Percentiles rank a stretch among this genome's conserved stretches.
Evolutionary conservation across 2,888 invertebrate genomes (phyloP).

Genomic region (Himalopsyche kuldschensis): DNA sequence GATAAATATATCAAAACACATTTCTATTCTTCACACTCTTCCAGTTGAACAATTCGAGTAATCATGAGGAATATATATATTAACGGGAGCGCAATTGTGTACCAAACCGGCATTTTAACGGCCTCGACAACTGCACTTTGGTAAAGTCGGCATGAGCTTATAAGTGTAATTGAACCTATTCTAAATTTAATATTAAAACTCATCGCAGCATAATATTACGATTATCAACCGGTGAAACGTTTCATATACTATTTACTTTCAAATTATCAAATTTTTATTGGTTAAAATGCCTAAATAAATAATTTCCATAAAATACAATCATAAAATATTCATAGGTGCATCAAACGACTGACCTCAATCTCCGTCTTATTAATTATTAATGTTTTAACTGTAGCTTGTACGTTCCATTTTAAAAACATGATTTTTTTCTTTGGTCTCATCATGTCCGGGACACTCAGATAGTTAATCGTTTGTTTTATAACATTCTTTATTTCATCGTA

Average conservation of each 20-base stretch:
- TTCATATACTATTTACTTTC: background rate
- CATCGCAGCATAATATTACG: background rate
- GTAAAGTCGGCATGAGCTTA: background rate
- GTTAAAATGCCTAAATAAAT: background rate
- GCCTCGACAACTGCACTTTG: too few relatives aligned
- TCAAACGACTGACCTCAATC: background rate
- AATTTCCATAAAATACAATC: background rate
- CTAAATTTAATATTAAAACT: background rate
- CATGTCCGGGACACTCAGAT: background rate
- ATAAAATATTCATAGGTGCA: background rate
- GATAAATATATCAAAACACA: too few relatives aligned
- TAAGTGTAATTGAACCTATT: background rate
- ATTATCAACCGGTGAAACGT: background rate
- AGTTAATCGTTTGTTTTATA: background rate
- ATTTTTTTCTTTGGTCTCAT: background rate
- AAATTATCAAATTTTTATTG: background rate
- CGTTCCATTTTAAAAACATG: background rate
- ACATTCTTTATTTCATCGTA: background rate
- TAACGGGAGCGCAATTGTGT: too few relatives aligned
- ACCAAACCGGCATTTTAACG: too few relatives aligned
- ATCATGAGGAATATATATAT: too few relatives aligned
- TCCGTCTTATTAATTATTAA: background rate
- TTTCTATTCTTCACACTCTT: too few relatives aligned
- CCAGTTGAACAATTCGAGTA: too few relatives aligned
- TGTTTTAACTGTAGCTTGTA: background rate